phyloP scores from a whole-genome alignment of 2,888 invertebrate genomes.

The Malthinus seriepunctatus region DNA sequence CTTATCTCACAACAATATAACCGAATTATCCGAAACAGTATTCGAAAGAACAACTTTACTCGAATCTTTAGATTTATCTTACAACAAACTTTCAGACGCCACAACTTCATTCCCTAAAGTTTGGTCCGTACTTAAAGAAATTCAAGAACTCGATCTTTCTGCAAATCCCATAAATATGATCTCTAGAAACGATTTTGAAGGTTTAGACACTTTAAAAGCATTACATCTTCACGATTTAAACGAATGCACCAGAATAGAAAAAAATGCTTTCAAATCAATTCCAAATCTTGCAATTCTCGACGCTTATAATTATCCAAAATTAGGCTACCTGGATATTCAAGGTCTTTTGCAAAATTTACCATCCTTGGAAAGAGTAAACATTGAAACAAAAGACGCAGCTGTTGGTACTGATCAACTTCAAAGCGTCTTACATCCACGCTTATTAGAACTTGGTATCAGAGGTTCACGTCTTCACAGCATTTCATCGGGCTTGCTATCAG shows the following conservation, averaged over 20 bases:
- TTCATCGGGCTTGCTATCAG: constrained; percentile 82
- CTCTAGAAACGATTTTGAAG: constrained; percentile 76
- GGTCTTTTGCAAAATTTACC: constrained; percentile 78
- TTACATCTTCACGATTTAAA: constrained; percentile 70
- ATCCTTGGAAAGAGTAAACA: constrained; percentile 74
- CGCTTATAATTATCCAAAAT: constrained; percentile 75
- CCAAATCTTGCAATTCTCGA: constrained; percentile 71
- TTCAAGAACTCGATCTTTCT: constrained; percentile 78
- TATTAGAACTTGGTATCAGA: constrained; percentile 73
- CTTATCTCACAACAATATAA: constrained; percentile 75
- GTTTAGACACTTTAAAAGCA: constrained; percentile 66
- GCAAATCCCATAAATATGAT: constrained; percentile 80
- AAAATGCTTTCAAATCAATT: constrained; percentile 75
- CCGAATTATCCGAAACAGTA: constrained; percentile 65
- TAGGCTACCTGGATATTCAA: constrained; percentile 85
- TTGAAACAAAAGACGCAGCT: constrained; percentile 84
- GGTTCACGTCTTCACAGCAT: constrained; percentile 76
- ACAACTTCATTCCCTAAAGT: constrained; percentile 64
- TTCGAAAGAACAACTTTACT: constrained; percentile 80
- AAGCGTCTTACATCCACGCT: constrained; percentile 75
- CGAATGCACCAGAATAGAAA: constrained; percentile 77
- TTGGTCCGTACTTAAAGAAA: constrained; percentile 71
- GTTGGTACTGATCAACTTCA: constrained; percentile 83
- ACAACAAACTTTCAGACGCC: constrained; percentile 68
- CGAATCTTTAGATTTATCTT: constrained; percentile 76